Base-by-base conservation (phyloP, 2,888 invertebrate genomes). In the Cyclophora punctaria region DNA sequence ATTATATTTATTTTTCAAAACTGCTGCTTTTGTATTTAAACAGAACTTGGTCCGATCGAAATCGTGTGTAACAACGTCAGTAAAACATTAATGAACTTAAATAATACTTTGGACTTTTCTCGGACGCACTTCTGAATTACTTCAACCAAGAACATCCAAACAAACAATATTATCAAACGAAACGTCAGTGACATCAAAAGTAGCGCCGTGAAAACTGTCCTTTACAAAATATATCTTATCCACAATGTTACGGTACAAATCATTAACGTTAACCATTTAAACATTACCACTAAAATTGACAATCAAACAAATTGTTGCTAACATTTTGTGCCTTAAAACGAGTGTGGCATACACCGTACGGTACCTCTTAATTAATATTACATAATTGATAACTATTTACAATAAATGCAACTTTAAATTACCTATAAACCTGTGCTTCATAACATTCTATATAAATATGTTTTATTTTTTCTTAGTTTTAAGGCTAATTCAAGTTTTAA, bases 301-400 rank as follows among this genome's bases (percentile, higher is more conserved):
- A 76, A 76, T 78, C 72, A 85, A 87, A 83, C 77, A 76, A 87
- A 85, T 75, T 77, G 71, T 72, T 74, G 66, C 81, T 85, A 86
- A 85, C 80, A 82, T 82, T 83, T 87, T 88, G 88, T 87, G 88
- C 87, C 81, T 78, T 80, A 87, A 87, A 88, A 88, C 88, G 86
- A 88, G 88, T 88, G 88, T 87, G 83, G 78, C 71, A 62, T 78
- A 83, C 82, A 85, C 82, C 78, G 77, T 80, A 83, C 74, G 74
- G 72, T 84, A 83, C 75, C 78, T 68, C 79, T 82, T 83, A 83
- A 60, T 69, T 74, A 79, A 81, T 68, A 74, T 69, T 78, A 77
- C 70, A 56, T 58, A 55, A 54, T 60, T 49, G 55, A 52, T 85
- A 82, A 81, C 81, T 88, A 87, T 88, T 80, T 88, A 88, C 88